Evolutionary conservation across 2,888 invertebrate genomes (phyloP).

Genomic region (Peribatodes rhomboidaria): DNA sequence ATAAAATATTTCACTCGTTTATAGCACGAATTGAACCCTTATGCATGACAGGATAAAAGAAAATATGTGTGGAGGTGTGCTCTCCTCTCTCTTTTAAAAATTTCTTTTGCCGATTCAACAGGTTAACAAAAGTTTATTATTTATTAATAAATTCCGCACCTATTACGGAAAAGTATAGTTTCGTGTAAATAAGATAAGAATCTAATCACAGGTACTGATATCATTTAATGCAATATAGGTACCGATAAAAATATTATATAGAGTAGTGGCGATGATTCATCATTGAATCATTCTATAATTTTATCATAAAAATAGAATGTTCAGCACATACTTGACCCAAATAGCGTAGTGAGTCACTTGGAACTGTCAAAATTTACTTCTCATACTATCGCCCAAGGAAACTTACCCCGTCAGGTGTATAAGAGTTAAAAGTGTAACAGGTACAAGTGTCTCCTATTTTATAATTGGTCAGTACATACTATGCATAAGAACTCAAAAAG

Average conservation of each 20-base stretch:
- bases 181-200: slow-evolving; percentile 12
- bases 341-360: neutral
- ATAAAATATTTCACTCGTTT: no score
- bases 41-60: no score
- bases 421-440: no score
- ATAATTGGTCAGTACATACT: no score
- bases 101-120: no score
- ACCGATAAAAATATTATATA: neutral
- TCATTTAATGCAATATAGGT: slow-evolving; percentile 13
- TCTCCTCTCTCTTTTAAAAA: no score
- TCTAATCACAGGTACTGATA: slow-evolving; percentile 32
- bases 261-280: slow-evolving; percentile 10
- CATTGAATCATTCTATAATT: slow-evolving; percentile 13
- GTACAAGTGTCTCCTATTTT: no score
- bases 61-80: no score
- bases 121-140: neutral
- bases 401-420: no score
- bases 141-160: neutral
- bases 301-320: slow-evolving; percentile 7
- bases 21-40: no score
- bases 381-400: no score
- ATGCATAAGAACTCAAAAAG: no score
- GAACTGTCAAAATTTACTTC: neutral
- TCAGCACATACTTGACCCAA: neutral
- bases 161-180: neutral